These are phyloP conservation scores for Ernsta delagoae DNA, from an alignment of 2,888 invertebrate genomes.

Conservation along the genomic window DNA sequence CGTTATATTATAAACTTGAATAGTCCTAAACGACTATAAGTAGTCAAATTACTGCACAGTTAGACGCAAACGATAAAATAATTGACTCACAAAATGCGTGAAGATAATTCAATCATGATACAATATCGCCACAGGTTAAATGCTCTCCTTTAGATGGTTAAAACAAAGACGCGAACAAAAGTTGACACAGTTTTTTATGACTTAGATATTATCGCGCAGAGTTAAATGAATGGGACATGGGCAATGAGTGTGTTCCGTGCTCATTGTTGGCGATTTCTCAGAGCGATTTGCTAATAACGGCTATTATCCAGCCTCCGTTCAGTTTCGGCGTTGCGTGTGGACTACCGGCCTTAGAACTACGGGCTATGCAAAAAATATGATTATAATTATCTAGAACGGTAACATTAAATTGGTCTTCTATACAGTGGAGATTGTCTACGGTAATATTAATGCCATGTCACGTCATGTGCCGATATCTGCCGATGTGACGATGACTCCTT, in stretches of 20 bases:
- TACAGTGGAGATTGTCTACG: constrained; percentile 62
- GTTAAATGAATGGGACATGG: constrained; percentile 71
- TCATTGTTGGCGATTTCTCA: constrained; percentile 80
- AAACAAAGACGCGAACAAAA: constrained; percentile 56
- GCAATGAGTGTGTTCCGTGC: constrained; percentile 77
- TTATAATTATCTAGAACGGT: constrained; percentile 75
- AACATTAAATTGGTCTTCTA: constrained; percentile 71
- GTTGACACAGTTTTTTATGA: constrained; percentile 72
- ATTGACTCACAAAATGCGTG: constrained; percentile 54
- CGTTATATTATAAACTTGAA: too few relatives aligned
- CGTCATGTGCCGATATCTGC: constrained; percentile 58
- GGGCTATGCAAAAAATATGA: constrained; percentile 68
- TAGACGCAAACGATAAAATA: constrained; percentile 66
- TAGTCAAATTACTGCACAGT: constrained; percentile 46
- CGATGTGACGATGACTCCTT: constrained; percentile 50
- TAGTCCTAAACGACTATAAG: constrained; percentile 39
- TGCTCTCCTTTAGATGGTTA: constrained; percentile 64
- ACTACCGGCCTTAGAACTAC: constrained; percentile 69
- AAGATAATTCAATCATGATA: constrained; percentile 75
- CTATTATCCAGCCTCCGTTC: constrained; percentile 73
- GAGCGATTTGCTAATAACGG: constrained; percentile 76
- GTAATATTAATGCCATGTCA: constrained; percentile 61
- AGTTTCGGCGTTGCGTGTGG: constrained; percentile 63
- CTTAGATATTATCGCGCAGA: constrained; percentile 70
- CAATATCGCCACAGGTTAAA: constrained; percentile 60